phyloP scores from a whole-genome alignment of 2,888 invertebrate genomes.

The Alloplasta piceator region DNA sequence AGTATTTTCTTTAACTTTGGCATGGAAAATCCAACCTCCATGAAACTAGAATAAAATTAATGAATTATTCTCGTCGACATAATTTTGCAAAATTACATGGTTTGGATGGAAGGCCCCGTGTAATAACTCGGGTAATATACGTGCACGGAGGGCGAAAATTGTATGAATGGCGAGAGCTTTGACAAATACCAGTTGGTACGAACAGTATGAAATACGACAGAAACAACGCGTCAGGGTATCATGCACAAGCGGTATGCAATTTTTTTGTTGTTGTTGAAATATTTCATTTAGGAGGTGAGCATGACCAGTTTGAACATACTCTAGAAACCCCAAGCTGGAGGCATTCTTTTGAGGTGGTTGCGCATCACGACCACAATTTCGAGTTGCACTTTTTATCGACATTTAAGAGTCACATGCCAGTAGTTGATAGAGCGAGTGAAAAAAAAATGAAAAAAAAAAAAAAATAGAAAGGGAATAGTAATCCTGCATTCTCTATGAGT shows the following conservation, averaged over 20 bases:
- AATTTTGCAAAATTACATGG: too few relatives aligned
- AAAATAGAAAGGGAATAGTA: too few relatives aligned
- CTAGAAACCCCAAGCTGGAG: background rate
- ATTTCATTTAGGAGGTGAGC: conserved; percentile 29
- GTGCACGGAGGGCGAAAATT: background rate
- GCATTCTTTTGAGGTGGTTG: conserved; percentile 29
- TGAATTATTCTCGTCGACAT: too few relatives aligned
- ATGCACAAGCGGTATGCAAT: conserved; percentile 13
- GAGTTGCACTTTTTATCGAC: background rate
- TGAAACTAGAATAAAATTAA: too few relatives aligned
- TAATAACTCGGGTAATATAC: background rate
- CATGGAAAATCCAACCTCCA: too few relatives aligned
- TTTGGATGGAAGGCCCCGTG: too few relatives aligned
- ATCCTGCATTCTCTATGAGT: too few relatives aligned
- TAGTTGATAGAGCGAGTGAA: too few relatives aligned
- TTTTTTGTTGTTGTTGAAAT: conserved; percentile 53
- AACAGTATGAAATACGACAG: conserved; percentile 17
- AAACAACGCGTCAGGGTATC: conserved; percentile 10
- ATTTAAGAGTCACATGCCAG: too few relatives aligned
- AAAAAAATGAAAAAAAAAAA: too few relatives aligned
- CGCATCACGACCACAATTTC: conserved; percentile 13
- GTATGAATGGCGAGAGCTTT: conserved; percentile 43
- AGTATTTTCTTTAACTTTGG: too few relatives aligned
- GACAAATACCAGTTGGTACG: conserved; percentile 45
- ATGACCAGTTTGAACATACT: conserved; percentile 30